Evolutionary conservation across 1,140 invertebrate genomes (phyloP), one percentile per base, ranked within the genome.

Genomic region (Thaumetopoea pityocampa): DNA sequence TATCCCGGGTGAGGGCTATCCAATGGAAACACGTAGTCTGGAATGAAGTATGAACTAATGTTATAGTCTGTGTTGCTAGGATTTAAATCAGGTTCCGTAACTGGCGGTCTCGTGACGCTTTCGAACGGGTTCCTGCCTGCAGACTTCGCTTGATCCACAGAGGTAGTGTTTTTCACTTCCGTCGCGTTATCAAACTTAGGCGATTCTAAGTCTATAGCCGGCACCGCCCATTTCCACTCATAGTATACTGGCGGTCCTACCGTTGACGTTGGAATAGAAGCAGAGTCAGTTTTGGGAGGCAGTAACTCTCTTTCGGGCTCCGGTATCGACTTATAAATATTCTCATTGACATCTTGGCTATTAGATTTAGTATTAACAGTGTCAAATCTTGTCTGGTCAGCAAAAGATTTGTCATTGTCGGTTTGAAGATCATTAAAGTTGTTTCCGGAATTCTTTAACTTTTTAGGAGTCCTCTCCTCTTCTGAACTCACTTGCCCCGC

Each of bases 141-240:
- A 7, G 38, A 24, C 43, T 40, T 66, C 17, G 34, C 44, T 10
- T 47, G 57, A 4, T 46, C 36, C 1, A 30, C 24, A 4, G 14
- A 42, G 1, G 58, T 66, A 3, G 34, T 43, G 49, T 65, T 63
- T 8, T n/a, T n/a, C n/a, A n/a, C n/a, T n/a, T n/a, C n/a, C n/a
- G 65, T 70, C 5, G 29, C 42, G 9, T 77, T 77, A n/a, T 44
- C 47, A 15, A 59, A 30, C 35, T 78, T 82, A 0, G 88, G 88
- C 19, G 86, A 87, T 48, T 87, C 84, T 6, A 89, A 56, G 16
- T 85, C 87, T 38, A 87, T 85, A 0, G 87, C 87, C 3, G 88
- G 88, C 7, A 87, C 84, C 7, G 88, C 88, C 88, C 88, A 89
- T 56, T 88, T 89, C 88, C 88, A 89, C 54, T 89, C 87, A 35